Conservation (phyloP, 2,113 vertebrate genomes). For the Syrrhaptes paradoxus region DNA sequence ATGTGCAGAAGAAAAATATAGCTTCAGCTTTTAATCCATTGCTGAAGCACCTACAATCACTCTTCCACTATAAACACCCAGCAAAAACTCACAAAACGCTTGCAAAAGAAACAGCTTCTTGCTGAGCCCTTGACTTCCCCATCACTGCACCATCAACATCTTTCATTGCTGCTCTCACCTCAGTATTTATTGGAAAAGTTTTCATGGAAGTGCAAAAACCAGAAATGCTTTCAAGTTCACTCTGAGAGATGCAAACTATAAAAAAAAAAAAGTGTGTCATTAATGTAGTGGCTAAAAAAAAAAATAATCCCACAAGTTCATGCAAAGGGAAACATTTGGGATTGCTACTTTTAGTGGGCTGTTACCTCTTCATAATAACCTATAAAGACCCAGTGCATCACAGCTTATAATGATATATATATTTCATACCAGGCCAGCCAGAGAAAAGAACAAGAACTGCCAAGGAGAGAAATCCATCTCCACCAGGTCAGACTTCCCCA, state of each 20-base stretch:
- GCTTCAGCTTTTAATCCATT: neutral
- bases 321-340: neutral
- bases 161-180: neutral
- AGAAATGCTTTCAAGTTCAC: neutral
- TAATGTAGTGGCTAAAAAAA: neutral
- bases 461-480: neutral
- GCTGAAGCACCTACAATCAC: neutral
- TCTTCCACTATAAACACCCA: neutral
- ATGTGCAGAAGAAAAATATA: neutral
- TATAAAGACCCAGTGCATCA: neutral
- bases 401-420: rapidly evolving
- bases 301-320: neutral
- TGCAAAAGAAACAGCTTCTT: neutral
- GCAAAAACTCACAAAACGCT: neutral
- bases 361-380: neutral
- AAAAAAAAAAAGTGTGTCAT: neutral
- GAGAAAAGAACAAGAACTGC: neutral
- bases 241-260: neutral
- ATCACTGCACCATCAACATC: neutral
- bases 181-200: neutral
- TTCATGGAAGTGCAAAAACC: neutral
- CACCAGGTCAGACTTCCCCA: neutral
- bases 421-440: neutral
- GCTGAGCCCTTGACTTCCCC: neutral
- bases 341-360: neutral